phyloP scores from a whole-genome alignment of 2,888 invertebrate genomes.

The Laothoe populi region DNA sequence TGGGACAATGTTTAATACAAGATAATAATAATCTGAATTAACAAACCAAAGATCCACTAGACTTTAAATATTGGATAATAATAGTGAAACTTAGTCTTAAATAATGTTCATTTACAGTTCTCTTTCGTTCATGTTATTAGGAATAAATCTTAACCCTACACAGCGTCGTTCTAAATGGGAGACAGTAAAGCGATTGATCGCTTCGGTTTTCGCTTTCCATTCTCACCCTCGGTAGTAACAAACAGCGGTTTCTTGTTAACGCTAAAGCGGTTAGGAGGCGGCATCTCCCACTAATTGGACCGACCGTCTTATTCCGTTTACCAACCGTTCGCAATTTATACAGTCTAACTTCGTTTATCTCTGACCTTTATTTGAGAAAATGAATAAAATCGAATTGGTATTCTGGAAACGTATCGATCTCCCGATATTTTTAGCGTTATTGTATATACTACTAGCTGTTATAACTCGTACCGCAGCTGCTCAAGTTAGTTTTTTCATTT shows the following conservation, averaged over 20 bases:
- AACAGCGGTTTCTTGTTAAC: conserved; percentile 40
- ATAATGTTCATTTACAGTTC: neutral
- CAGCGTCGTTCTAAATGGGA: neutral
- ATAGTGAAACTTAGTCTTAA: neutral
- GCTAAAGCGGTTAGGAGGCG: conserved; percentile 37
- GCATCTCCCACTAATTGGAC: conserved; percentile 35
- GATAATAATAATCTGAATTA: too few relatives aligned
- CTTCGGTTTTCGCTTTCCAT: conserved; percentile 30
- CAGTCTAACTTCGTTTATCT: conserved; percentile 37
- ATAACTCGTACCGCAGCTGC: neutral
- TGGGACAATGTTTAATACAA: too few relatives aligned
- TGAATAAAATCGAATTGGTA: conserved; percentile 21
- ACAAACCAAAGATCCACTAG: neutral
- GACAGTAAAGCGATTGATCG: conserved; percentile 20
- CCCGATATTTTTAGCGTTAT: conserved; percentile 7
- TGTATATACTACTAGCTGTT: neutral
- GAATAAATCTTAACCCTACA: neutral
- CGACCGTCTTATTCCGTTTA: conserved; percentile 30
- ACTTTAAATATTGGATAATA: neutral
- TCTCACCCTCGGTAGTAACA: conserved; percentile 37
- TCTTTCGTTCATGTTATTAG: neutral
- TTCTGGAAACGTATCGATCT: neutral
- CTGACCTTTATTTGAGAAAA: conserved; percentile 33
- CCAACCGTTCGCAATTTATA: conserved; percentile 37
- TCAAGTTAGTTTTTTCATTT: conserved; percentile 1